Conservation (phyloP, 1,140 invertebrate genomes). For the Chrysoperla carnea region DNA sequence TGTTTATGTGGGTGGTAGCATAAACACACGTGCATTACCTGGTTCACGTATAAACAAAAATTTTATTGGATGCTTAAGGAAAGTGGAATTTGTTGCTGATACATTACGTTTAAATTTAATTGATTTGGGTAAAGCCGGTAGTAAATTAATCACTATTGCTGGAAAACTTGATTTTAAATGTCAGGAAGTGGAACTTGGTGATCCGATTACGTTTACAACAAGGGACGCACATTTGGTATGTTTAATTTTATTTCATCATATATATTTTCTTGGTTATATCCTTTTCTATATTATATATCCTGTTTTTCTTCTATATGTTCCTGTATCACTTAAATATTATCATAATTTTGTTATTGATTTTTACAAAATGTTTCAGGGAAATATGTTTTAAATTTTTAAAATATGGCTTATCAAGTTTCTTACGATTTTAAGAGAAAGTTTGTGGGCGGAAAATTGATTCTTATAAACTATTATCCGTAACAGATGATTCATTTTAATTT, state of each 20-base stretch:
- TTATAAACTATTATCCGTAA: too few species aligned
- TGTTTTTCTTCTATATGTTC: too few species aligned
- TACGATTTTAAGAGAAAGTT: too few species aligned
- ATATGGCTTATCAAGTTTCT: too few species aligned
- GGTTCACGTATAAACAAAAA: constrained; percentile 73
- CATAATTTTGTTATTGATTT: too few species aligned
- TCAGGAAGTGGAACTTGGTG: constrained; percentile 64
- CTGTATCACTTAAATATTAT: too few species aligned
- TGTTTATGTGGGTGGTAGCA: constrained; percentile 77
- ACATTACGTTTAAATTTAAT: constrained; percentile 74
- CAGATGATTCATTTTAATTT: too few species aligned
- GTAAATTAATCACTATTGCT: constrained; percentile 69
- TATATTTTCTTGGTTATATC: neutral
- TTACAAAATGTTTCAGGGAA: too few species aligned
- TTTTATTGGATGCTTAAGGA: constrained; percentile 88
- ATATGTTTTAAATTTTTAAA: too few species aligned
- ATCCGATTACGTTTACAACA: constrained; percentile 83
- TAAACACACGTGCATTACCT: constrained; percentile 58
- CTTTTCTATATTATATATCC: neutral
- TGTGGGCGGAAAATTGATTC: too few species aligned
- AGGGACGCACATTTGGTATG: constrained; percentile 74
- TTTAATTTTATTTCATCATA: constrained; percentile 5
- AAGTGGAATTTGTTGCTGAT: constrained; percentile 87
- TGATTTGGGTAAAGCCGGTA: constrained; percentile 68
- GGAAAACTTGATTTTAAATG: constrained; percentile 82